phyloP scores from a whole-genome alignment of 2,888 invertebrate species.

The Ormyrus nitidulus region DNA sequence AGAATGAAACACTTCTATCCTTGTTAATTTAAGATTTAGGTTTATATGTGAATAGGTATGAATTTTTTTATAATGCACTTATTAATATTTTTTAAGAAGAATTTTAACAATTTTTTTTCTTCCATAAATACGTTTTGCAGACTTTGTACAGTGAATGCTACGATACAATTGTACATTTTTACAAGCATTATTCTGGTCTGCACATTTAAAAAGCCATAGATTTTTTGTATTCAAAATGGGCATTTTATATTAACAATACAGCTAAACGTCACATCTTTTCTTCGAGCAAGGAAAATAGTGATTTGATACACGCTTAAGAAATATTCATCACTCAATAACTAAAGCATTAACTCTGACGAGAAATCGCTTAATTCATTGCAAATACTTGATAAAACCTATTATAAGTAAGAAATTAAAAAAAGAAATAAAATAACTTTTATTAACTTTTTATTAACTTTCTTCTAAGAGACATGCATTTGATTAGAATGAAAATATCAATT shows the following conservation, averaged over 20 bases:
- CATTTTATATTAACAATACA: background rate
- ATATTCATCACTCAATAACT: background rate
- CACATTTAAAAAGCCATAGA: background rate
- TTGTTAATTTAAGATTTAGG: background rate
- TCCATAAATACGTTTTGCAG: conserved; percentile 1
- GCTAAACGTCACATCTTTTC: background rate
- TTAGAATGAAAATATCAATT: too few relatives aligned
- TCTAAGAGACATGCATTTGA: too few relatives aligned
- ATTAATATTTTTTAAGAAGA: background rate
- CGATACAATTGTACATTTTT: background rate
- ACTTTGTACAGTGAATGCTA: background rate
- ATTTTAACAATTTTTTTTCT: background rate
- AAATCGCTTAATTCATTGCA: background rate
- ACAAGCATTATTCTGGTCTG: background rate
- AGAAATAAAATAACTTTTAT: too few relatives aligned
- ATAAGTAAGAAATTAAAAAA: too few relatives aligned
- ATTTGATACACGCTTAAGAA: background rate
- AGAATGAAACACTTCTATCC: background rate
- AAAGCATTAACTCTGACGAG: conserved; percentile 9
- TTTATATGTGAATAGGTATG: too few relatives aligned
- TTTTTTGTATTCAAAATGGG: background rate
- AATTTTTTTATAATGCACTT: background rate
- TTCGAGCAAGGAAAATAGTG: background rate
- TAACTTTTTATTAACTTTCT: too few relatives aligned
- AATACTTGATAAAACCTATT: too few relatives aligned